phyloP scores from a whole-genome alignment of 2,888 invertebrate genomes.

The Teleiodes luculella region DNA sequence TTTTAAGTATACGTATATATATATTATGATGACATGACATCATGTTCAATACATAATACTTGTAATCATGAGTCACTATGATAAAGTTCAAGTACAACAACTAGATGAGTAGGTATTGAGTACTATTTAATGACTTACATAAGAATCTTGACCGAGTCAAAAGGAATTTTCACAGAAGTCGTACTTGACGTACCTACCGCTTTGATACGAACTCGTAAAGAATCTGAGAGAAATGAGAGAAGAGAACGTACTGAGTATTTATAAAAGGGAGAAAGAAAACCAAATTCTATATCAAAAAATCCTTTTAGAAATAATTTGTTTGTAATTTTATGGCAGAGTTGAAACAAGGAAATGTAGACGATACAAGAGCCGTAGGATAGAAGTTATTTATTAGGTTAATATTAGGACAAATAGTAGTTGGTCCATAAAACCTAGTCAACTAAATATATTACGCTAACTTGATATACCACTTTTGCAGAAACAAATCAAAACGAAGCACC shows the following conservation, averaged over 20 bases:
- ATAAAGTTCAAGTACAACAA: constrained; percentile 1
- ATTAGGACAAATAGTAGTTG: too few species aligned
- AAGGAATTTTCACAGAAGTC: background rate
- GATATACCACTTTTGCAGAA: background rate
- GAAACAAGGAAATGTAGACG: too few species aligned
- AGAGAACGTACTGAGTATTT: too few species aligned
- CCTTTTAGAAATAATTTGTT: too few species aligned
- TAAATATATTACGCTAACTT: background rate
- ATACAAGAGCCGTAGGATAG: too few species aligned
- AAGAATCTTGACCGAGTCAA: background rate
- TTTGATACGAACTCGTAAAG: background rate
- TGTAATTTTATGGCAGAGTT: too few species aligned
- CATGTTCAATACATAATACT: background rate
- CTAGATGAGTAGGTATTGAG: background rate
- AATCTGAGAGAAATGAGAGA: too few species aligned
- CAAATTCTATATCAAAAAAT: too few species aligned
- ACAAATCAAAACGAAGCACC: background rate
- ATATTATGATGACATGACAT: background rate
- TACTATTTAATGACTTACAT: constrained; percentile 1
- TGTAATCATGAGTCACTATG: background rate
- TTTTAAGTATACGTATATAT: background rate
- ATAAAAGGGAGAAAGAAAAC: too few species aligned
- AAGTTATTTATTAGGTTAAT: too few species aligned
- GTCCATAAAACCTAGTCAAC: background rate
- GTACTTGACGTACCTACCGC: background rate